Percentiles rank a stretch among this genome's conserved stretches.
Conservation (phyloP, 2,113 vertebrate genomes). For the Ceyx melanurus region DNA sequence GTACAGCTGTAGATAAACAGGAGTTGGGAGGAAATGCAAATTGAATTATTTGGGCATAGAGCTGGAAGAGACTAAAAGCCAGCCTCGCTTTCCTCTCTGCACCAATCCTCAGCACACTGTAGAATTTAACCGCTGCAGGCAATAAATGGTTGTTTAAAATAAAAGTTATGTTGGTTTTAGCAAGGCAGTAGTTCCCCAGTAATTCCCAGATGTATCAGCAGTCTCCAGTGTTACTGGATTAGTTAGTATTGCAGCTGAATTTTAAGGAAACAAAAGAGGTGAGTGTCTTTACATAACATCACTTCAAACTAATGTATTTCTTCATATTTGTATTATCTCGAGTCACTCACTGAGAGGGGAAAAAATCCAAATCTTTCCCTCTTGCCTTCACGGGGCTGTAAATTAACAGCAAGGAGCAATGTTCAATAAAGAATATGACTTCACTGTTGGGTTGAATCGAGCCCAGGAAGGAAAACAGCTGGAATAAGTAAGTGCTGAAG, state of each 20-base stretch:
- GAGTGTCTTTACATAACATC: background rate
- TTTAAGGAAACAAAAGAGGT: background rate
- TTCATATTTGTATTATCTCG: background rate
- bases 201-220: background rate
- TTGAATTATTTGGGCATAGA: background rate
- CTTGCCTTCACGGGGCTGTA: constrained; percentile 17
- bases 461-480: background rate
- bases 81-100: background rate
- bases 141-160: background rate
- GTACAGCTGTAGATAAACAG: background rate
- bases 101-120: background rate
- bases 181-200: background rate
- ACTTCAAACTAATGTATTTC: background rate
- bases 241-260: background rate
- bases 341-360: background rate
- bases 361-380: background rate
- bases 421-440: background rate
- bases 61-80: background rate
- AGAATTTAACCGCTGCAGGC: background rate
- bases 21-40: background rate
- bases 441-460: background rate
- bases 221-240: background rate
- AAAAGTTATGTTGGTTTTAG: background rate
- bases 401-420: constrained; percentile 5
- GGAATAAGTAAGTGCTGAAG: background rate